Percentiles rank a stretch among this genome's conserved stretches.
Conservation (phyloP, 2,797 vertebrate species). For the Caiman crocodilus region DNA sequence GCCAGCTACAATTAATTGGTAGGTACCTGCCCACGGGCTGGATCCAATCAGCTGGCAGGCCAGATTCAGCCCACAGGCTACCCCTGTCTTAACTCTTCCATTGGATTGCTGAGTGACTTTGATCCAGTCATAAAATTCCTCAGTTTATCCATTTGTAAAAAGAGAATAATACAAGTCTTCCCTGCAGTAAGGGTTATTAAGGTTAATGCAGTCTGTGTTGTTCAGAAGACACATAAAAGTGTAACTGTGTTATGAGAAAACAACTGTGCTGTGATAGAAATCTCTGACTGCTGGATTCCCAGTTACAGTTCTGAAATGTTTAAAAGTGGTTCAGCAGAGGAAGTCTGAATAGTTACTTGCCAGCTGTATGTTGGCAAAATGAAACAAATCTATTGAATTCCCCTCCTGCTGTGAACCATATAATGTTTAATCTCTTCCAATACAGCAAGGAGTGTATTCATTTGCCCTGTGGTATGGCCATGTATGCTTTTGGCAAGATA, state of each 20-base stretch:
- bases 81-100: neutral
- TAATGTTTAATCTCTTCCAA: conserved; percentile 60
- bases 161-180: neutral
- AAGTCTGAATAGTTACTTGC: conserved; percentile 35
- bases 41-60: no score
- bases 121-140: neutral
- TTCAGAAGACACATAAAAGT: conserved; percentile 7
- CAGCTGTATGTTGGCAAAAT: conserved; percentile 7
- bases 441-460: conserved; percentile 1
- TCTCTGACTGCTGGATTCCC: conserved; percentile 27
- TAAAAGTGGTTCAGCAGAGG: neutral
- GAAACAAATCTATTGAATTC: conserved; percentile 71
- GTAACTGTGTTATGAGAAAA: conserved; percentile 3
- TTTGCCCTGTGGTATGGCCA: neutral
- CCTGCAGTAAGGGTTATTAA: neutral
- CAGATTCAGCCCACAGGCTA: no score
- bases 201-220: neutral
- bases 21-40: no score
- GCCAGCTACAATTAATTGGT: no score
- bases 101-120: neutral
- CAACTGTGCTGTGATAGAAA: neutral
- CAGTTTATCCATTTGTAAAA: conserved; percentile 26
- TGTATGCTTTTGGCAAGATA: conserved; percentile 11
- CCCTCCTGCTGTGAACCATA: conserved; percentile 50
- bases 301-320: conserved; percentile 16